Percentiles rank a stretch among this genome's conserved stretches.
Conservation (phyloP, 2,797 vertebrate species). For the Limosa lapponica region DNA sequence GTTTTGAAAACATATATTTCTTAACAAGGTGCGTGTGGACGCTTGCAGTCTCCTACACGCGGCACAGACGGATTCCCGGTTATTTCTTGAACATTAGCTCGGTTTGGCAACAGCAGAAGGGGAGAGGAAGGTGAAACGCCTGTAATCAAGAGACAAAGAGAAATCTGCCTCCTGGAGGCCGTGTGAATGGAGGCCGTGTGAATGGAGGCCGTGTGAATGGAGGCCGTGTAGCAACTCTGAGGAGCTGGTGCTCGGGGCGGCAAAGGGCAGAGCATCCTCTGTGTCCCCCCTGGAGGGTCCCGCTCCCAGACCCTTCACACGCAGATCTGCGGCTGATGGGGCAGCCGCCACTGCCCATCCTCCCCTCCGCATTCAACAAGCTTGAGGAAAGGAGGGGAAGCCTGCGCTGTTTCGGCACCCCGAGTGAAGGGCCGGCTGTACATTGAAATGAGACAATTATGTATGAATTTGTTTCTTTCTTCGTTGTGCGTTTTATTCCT, state of each 20-base stretch:
- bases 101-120: fast-evolving
- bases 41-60: fast-evolving
- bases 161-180: background rate
- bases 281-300: fast-evolving
- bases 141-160: background rate
- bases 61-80: fast-evolving
- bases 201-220: background rate
- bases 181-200: background rate
- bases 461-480: fast-evolving
- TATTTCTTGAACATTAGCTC: background rate
- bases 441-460: fast-evolving
- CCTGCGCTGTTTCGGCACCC: fast-evolving
- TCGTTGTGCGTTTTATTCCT: fast-evolving
- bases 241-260: fast-evolving
- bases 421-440: fast-evolving
- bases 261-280: too few species aligned
- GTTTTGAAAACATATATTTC: background rate
- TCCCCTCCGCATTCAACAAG: fast-evolving
- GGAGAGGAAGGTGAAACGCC: background rate
- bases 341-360: fast-evolving
- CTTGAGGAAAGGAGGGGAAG: fast-evolving
- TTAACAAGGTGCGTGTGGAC: fast-evolving
- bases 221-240: fast-evolving
- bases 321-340: too few species aligned
- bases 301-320: fast-evolving